Base-by-base conservation (phyloP, 2,888 invertebrate species). In the Melieria crassipennis region DNA sequence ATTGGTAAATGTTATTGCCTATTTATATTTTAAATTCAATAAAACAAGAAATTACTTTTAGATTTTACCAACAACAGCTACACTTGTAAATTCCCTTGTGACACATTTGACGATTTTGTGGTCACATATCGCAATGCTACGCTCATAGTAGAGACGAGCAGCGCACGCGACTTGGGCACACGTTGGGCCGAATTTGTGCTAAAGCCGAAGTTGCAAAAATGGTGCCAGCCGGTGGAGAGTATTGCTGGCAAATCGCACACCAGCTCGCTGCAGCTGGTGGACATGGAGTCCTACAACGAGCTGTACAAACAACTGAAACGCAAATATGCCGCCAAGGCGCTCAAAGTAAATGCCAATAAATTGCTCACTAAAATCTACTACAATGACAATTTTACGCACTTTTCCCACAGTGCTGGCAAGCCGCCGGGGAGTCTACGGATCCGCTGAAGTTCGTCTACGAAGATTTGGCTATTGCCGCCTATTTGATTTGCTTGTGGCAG, bases 371-470 rank as follows among this genome's bases (percentile, higher is more conserved):
- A 42, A 60, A 1, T 13, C 43, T 5, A 60, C 42, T 30, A 5
- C 4, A 60, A 30, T 30, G 9, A 7, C 42, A 1, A 10, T 46
- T 60, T 60, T 6, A 42, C 30, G 16, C 50, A 7, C 42, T 47
- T 9, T 46, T 9, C 11, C 50, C 52, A 5, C 45, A 70, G 70
- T 60, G 16, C 13, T 69, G 98, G 98, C 91, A 93, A 11, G 95
- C 96, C 86, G 92, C 91, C 75, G 98, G 94, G 5, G 97, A 97
- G 87, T 92, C 91, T 74, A 99, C 99, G 6, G 96, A 99, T 87
- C 96, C 99, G 13, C 87, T 91, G 63, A 99, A 99, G 86, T 98
- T 94, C 89, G 95, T 99, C 0, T 96, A 94, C 88, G 99, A 99
- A 89, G 99, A 99, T 86, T 89, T 99, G 75, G 97, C 96, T 4